Conservation (phyloP, 2,797 vertebrate genomes). For the Alouatta caraya region DNA sequence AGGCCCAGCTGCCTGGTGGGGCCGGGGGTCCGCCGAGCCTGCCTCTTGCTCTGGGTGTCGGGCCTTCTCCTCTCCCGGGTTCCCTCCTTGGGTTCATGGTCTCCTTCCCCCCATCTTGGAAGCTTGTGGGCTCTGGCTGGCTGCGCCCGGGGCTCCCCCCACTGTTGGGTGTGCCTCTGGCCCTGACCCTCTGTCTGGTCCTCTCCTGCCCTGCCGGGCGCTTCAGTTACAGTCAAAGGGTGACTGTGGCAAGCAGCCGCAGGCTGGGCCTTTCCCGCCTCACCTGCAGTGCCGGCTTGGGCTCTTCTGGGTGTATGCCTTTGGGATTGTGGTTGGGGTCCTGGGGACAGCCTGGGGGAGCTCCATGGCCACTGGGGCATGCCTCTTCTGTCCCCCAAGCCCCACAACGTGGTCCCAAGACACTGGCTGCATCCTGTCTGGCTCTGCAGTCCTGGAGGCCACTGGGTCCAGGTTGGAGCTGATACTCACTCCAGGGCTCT, state of each 20-base stretch:
- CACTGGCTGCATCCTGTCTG: no score
- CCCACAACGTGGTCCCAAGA: rapidly evolving
- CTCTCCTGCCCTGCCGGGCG: background rate
- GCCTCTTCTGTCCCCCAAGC: background rate
- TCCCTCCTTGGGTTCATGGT: background rate
- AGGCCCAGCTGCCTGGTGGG: background rate
- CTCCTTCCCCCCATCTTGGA: background rate
- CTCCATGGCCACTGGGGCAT: no score
- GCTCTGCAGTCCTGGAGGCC: no score
- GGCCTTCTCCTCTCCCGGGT: background rate
- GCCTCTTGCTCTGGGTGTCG: background rate
- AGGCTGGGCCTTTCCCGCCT: background rate
- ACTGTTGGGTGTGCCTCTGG: background rate
- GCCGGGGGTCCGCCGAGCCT: background rate
- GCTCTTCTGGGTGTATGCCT: background rate
- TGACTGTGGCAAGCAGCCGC: background rate
- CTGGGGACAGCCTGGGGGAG: background rate
- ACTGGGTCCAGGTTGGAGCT: no score
- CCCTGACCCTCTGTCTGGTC: background rate
- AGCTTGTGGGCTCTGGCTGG: background rate
- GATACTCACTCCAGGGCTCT: no score
- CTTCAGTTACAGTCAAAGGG: background rate
- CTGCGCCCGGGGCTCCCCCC: constrained; percentile 20
- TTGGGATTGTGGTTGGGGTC: background rate
- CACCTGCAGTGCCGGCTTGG: background rate